Evolutionary conservation across 2,113 vertebrate species (phyloP).

Genomic region (Terrapene triunguis): DNA sequence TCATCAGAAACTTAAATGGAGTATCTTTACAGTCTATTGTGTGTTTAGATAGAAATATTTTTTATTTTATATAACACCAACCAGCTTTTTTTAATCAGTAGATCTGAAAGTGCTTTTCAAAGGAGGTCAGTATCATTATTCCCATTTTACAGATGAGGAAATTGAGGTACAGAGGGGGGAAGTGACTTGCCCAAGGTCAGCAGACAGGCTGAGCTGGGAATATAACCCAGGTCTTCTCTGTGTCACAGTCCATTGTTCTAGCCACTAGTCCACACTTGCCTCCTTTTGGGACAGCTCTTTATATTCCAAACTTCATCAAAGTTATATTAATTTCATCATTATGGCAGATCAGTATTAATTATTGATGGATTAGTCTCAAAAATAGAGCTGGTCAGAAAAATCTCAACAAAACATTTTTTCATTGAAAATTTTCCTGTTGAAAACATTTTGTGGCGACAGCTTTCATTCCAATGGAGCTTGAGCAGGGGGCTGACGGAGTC

Average conservation of each 20-base stretch:
- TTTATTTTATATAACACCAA: not conserved
- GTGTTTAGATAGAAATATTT: not conserved
- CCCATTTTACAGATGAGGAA: not conserved
- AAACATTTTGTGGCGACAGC: not conserved
- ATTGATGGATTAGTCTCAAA: not conserved
- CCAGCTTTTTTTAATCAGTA: not conserved
- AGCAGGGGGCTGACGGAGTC: not conserved
- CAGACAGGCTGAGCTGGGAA: not conserved
- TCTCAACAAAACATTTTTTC: not conserved
- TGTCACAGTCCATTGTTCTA: not conserved
- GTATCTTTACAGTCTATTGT: not conserved
- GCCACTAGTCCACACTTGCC: not conserved
- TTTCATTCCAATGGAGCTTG: not conserved
- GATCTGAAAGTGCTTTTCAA: not conserved
- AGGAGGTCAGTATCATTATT: not conserved
- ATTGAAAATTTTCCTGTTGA: not conserved
- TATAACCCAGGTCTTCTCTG: not conserved
- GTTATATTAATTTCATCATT: not conserved
- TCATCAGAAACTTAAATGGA: not conserved
- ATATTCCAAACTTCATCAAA: constrained; percentile 11
- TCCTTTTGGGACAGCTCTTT: not conserved
- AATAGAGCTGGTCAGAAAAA: not conserved
- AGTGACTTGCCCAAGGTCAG: not conserved
- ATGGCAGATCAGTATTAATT: not conserved
- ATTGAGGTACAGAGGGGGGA: not conserved